A percentile compares a stretch with the other conserved stretches of the same genome.
Conservation (phyloP, 2,113 vertebrate species). For the Phalacrocorax aristotelis region DNA sequence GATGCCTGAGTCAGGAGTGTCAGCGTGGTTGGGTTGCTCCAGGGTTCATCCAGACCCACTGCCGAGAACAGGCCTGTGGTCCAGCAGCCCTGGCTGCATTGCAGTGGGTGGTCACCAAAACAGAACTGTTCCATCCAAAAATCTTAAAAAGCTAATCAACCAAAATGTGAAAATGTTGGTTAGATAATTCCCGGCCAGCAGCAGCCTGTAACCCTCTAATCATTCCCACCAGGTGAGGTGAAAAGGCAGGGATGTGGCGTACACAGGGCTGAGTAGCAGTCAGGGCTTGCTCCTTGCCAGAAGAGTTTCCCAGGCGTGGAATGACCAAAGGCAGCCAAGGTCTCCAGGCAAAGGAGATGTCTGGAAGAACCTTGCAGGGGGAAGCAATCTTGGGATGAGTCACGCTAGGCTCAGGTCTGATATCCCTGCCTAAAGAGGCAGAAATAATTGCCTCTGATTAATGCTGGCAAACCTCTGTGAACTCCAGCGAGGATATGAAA, state of each 20-base stretch:
- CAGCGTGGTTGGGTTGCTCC: background rate
- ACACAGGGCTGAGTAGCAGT: background rate
- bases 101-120: background rate
- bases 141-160: background rate
- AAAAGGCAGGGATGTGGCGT: background rate
- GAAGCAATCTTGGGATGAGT: constrained; percentile 1
- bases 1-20: background rate
- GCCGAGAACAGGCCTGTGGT: background rate
- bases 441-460: constrained; percentile 55
- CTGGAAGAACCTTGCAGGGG: constrained; percentile 11
- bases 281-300: background rate
- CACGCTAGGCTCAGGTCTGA: constrained; percentile 28
- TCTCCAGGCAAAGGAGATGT: constrained; percentile 20
- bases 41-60: background rate
- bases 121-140: background rate
- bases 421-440: constrained; percentile 31
- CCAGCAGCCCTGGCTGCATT: background rate
- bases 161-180: background rate
- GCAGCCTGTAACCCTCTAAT: background rate
- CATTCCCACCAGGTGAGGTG: background rate
- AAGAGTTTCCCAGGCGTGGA: background rate
- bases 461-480: constrained; percentile 55
- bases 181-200: background rate
- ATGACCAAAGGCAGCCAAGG: constrained; percentile 27
- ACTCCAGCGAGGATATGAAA: constrained; percentile 53